Percentiles rank a stretch among this genome's conserved stretches.
phyloP scores from a whole-genome alignment of 2,888 invertebrate genomes.

The Beris morrisii region DNA sequence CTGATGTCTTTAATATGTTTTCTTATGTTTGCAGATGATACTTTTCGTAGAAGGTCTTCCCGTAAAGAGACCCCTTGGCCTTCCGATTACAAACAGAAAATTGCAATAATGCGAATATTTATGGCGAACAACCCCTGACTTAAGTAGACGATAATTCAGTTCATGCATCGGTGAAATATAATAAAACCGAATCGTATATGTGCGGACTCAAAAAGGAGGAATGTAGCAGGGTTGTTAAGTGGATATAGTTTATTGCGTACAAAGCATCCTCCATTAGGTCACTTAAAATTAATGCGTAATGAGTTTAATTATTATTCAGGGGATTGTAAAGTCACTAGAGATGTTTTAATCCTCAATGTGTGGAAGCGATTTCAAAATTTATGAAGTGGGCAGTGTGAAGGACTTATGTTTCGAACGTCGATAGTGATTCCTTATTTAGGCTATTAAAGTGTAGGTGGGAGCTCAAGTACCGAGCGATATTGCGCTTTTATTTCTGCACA shows the following conservation, averaged over 20 bases:
- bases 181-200: neutral
- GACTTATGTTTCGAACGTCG: too few species aligned
- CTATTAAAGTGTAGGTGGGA: too few species aligned
- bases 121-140: neutral
- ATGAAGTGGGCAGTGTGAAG: too few species aligned
- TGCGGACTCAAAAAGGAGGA: neutral
- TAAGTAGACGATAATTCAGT: neutral
- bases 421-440: too few species aligned
- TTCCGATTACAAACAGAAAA: neutral
- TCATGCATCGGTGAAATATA: constrained; percentile 23
- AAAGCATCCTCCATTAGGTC: too few species aligned
- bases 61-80: neutral
- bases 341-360: too few species aligned
- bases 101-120: constrained; percentile 26
- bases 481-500: too few species aligned
- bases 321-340: too few species aligned
- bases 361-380: too few species aligned
- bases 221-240: neutral
- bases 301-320: too few species aligned
- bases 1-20: constrained; percentile 24
- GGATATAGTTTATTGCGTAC: neutral
- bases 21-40: constrained; percentile 3
- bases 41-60: neutral
- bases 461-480: too few species aligned
- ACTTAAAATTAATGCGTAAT: too few species aligned